A percentile compares a stretch with the other conserved stretches of the same genome.
Evolutionary conservation across 2,113 vertebrate species (phyloP).

Genomic region (Periophthalmus modestus): DNA sequence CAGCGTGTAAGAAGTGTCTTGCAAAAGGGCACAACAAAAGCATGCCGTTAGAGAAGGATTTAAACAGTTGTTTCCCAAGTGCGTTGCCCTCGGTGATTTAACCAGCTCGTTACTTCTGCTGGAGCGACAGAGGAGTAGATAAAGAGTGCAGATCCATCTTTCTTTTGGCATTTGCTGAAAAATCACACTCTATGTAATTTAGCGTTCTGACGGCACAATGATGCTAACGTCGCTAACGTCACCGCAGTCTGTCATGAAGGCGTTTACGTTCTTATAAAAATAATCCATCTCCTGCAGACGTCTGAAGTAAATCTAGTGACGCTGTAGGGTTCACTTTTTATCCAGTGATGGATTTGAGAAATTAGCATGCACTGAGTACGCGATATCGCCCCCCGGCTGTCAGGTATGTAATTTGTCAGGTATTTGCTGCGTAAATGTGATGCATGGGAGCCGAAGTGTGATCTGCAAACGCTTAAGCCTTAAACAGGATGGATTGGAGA

Average conservation of each 20-base stretch:
- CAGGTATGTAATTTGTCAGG: conserved; percentile 37
- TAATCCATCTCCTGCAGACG: background rate
- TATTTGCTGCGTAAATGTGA: conserved; percentile 23
- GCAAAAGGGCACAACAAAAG: background rate
- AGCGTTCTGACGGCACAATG: background rate
- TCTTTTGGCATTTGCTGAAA: background rate
- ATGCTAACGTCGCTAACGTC: background rate
- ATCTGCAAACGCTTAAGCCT: background rate
- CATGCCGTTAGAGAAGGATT: too few species aligned
- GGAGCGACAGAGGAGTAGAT: background rate
- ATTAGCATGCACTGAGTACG: conserved; percentile 41
- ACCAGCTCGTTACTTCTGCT: background rate
- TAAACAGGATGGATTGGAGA: conserved; percentile 19
- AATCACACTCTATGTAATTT: conserved; percentile 1
- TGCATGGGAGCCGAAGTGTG: conserved; percentile 1
- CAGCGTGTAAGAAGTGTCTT: background rate
- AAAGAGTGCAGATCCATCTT: background rate
- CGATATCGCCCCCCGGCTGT: conserved; percentile 28
- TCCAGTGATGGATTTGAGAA: conserved; percentile 45
- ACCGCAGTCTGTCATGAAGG: background rate
- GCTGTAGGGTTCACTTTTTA: conserved; percentile 18
- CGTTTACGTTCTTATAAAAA: conserved; percentile 1
- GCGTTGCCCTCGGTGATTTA: background rate
- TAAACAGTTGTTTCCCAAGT: too few species aligned
- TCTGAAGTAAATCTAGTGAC: conserved; percentile 4